Conservation (phyloP, 2,888 invertebrate species). For the Tineola bisselliella region DNA sequence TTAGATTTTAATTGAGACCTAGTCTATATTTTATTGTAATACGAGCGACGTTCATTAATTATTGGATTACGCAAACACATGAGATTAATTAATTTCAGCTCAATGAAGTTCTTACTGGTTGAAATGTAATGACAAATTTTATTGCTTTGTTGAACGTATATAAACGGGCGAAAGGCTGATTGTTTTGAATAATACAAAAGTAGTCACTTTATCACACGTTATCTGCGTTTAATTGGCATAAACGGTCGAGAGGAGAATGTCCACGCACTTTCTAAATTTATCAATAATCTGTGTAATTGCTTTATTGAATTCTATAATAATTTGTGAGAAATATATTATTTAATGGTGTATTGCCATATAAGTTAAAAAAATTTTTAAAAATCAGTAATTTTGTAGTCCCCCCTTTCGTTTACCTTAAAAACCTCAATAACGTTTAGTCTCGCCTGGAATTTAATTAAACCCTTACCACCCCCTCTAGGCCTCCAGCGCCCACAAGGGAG, state of each 20-base stretch:
- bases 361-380: too few species aligned
- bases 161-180: conserved; percentile 1
- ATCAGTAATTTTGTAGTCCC: too few species aligned
- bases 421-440: too few species aligned
- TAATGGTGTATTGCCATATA: not conserved
- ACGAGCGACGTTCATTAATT: not conserved
- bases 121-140: not conserved
- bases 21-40: not conserved
- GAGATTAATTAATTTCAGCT: not conserved
- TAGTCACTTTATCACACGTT: not conserved
- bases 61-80: not conserved
- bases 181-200: not conserved
- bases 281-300: not conserved
- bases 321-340: not conserved
- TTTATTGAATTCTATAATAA: not conserved
- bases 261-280: conserved; percentile 3
- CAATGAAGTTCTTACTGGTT: not conserved
- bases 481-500: too few species aligned
- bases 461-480: too few species aligned
- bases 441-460: too few species aligned
- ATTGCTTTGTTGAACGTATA: not conserved
- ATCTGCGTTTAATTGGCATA: conserved; percentile 6
- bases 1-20: not conserved
- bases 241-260: conserved; percentile 4
- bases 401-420: too few species aligned